These are phyloP conservation scores for Drosophila setosimentum DNA, from an alignment of 2,888 invertebrate genomes.

Conservation along the genomic window DNA sequence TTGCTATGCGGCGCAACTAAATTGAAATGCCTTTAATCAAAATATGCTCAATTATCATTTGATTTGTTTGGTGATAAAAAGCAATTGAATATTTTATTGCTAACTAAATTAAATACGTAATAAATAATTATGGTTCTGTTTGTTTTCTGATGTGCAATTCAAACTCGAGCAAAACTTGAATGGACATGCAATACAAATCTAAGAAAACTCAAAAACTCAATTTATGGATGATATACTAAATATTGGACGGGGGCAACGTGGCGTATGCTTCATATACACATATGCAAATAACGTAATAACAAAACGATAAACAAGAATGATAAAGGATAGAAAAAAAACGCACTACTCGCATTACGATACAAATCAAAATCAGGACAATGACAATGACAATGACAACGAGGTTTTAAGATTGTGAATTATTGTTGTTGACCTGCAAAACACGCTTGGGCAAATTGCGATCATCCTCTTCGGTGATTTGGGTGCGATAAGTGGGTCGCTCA, in stretches of 20 bases:
- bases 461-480: constrained; percentile 98
- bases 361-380: constrained; percentile 31
- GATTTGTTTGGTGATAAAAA: neutral
- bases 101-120: constrained; percentile 12
- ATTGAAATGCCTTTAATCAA: constrained; percentile 30
- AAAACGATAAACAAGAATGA: too few species aligned
- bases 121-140: neutral
- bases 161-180: constrained; percentile 30
- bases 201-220: constrained; percentile 12
- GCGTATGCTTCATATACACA: constrained; percentile 56
- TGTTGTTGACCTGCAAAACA: constrained; percentile 91
- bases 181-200: constrained; percentile 42
- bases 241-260: constrained; percentile 20
- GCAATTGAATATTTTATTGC: constrained; percentile 2
- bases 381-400: too few species aligned
- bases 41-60: constrained; percentile 2
- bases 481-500: constrained; percentile 96
- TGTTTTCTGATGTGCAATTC: constrained; percentile 27
- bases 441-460: constrained; percentile 97
- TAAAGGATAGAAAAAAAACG: constrained; percentile 29
- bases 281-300: constrained; percentile 16
- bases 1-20: constrained; percentile 27
- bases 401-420: constrained; percentile 4
- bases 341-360: constrained; percentile 42
- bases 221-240: constrained; percentile 1